Base-by-base conservation (phyloP, 2,888 invertebrate genomes). In the Eulithis testata region DNA sequence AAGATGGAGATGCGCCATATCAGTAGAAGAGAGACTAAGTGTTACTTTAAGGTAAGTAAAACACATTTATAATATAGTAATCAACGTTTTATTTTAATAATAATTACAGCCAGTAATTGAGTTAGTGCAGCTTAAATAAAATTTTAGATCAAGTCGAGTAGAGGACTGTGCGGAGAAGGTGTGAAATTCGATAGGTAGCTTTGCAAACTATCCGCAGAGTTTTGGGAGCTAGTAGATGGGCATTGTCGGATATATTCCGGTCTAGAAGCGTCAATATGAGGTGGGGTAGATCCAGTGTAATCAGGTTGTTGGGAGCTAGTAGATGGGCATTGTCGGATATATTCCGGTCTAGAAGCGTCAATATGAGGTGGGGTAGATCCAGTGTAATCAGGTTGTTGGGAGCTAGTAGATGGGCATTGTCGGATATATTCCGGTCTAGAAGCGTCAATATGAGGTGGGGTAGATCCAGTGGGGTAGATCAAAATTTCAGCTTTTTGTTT, bases 351-450 rank as follows among this genome's bases (percentile, higher is more conserved):
- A 53, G 53, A 53, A 53, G 53, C 53, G 53, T 53, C 53, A 53
- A 53, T 57, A 57, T 57, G 57, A 57, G 57, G 57, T 57, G 47
- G 5, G 57, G 57, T 57, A 57, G 57, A 57, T 57, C 57, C 57
- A 57, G 57, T 57, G 57, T 57, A 57, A 57, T 57, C 57, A 57
- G 57, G 57, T 57, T 57, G 57, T 56, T 58, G 58, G 58, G 58
- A 58, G 58, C 58, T 58, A 21, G 50, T 58, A 58, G 58, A 58
- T 58, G 58, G 58, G 58, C 50, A 58, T 58, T 58, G 58, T 55
- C 55, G 55, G 55, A 55, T 55, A 55, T 55, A 55, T 55, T 55
- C 44, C 55, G 55, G 55, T 53, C 53, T 53, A 53, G 53, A 53
- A 53, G 53, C 53, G 53, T 53, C 53, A 53, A 53, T 57, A 57